Evolutionary conservation across 2,888 invertebrate species (phyloP), one percentile per base, ranked within the genome.

Genomic region (Drosophila sordidula): DNA sequence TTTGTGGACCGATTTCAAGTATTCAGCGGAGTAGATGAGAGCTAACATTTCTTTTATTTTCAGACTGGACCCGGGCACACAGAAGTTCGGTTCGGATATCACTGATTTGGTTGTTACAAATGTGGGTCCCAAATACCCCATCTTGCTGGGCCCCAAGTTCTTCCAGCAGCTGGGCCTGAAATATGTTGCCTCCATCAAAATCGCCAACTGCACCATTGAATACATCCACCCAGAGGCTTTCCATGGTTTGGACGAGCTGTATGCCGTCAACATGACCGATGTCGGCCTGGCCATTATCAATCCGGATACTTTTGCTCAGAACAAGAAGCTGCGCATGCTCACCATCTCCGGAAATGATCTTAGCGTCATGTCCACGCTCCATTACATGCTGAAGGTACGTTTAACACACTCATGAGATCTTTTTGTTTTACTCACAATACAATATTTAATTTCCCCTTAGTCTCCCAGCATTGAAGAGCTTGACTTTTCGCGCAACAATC

Each of bases 161-260:
- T 95, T 95, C 90, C 92, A 93, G 71, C 94, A 94, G 74, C 92
- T 95, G 64, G 95, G 95, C 45, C 93, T 96, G 26, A 94, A 94
- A 79, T 94, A 94, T 80, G 93, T 96, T 38, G 94, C 95, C 25
- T 94, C 95, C 3, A 94, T 96, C 14, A 94, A 94, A 87, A 95
- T 96, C 78, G 94, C 94, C 54, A 95, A 96, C 90, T 95, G 95
- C 67, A 94, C 94, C 9, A 95, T 96, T 83, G 93, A 93, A 46
- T 93, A 94, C 59, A 93, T 96, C 75, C 94, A 95, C 78, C 94
- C 94, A 18, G 94, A 93, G 49, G 96, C 96, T 0, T 96, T 97
- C 93, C 93, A 94, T 69, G 95, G 94, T 4, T 93, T 96, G 54
- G 93, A 94, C 18, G 94, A 95, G 71, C 92, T 97, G 29, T 95